Conservation (phyloP, 2,888 invertebrate genomes). For the Andrena bucephala region DNA sequence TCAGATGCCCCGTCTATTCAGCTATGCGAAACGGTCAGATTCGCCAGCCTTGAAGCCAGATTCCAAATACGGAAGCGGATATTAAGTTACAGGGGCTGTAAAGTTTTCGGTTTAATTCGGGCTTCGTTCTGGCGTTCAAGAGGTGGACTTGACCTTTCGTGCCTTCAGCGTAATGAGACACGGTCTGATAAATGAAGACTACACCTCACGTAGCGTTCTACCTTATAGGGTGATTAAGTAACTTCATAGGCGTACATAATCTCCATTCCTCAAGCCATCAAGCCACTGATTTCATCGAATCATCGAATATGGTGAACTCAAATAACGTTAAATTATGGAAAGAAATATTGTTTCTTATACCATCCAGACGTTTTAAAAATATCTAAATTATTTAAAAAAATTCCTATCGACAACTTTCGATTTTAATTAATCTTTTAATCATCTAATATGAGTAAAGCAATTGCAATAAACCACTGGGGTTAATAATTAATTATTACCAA, state of each 20-base stretch:
- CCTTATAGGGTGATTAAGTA: neutral
- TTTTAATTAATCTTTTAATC: neutral
- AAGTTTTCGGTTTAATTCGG: constrained; percentile 43
- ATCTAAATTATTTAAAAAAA: neutral
- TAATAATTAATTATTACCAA: neutral
- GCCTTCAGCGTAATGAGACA: constrained; percentile 26
- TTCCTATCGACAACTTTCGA: neutral
- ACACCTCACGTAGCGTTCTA: neutral
- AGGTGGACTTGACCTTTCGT: constrained; percentile 37
- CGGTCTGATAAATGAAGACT: constrained; percentile 19
- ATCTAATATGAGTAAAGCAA: neutral
- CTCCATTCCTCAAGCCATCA: neutral
- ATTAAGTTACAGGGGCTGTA: constrained; percentile 43
- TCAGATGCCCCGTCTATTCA: constrained; percentile 36
- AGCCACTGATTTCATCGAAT: neutral
- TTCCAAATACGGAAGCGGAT: constrained; percentile 45
- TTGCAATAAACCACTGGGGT: neutral
- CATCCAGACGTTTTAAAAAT: neutral
- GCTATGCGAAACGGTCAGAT: constrained; percentile 50
- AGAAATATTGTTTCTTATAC: neutral
- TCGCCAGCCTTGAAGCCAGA: constrained; percentile 29
- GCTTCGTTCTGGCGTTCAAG: constrained; percentile 30
- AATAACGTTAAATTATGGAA: neutral
- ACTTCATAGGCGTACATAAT: neutral
- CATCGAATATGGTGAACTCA: neutral